A percentile compares a stretch with the other conserved stretches of the same genome.
Evolutionary conservation across 2,113 vertebrate genomes (phyloP).

Genomic region (Kryptolebias marmoratus): DNA sequence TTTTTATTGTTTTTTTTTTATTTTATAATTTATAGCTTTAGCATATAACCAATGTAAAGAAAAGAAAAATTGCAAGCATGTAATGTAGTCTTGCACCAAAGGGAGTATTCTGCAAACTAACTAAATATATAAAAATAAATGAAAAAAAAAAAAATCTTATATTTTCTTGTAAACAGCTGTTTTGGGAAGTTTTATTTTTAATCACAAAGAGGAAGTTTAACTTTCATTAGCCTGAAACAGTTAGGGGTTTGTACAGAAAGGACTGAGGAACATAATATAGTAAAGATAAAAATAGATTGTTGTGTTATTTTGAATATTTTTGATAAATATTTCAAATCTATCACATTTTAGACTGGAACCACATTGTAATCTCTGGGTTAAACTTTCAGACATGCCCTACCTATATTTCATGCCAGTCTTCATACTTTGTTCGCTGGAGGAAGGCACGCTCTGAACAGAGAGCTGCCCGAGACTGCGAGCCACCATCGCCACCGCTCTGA

Average conservation of each 20-base stretch:
- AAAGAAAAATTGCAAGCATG: neutral
- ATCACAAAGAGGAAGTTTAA: neutral
- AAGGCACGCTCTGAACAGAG: conserved; percentile 86
- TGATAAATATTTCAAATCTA: no score
- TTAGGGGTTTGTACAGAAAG: no score
- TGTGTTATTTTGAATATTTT: neutral
- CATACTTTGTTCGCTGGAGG: conserved; percentile 84
- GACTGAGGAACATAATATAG: no score
- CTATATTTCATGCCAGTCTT: conserved; percentile 95
- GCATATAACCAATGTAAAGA: neutral
- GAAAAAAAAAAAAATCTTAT: neutral
- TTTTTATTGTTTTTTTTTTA: no score
- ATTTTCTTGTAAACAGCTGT: neutral
- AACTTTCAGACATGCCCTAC: conserved; percentile 77
- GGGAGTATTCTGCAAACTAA: neutral
- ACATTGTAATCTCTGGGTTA: neutral
- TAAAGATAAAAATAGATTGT: no score
- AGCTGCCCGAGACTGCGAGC: conserved; percentile 95
- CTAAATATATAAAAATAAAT: no score
- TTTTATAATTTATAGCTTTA: no score
- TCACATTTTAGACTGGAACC: neutral
- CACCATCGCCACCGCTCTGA: conserved; percentile 93
- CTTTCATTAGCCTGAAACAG: neutral
- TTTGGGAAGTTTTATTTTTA: neutral
- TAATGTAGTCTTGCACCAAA: neutral